Evolutionary conservation across 2,888 invertebrate genomes (phyloP), one percentile per base, ranked within the genome.

Genomic region (Sialis lutaria): DNA sequence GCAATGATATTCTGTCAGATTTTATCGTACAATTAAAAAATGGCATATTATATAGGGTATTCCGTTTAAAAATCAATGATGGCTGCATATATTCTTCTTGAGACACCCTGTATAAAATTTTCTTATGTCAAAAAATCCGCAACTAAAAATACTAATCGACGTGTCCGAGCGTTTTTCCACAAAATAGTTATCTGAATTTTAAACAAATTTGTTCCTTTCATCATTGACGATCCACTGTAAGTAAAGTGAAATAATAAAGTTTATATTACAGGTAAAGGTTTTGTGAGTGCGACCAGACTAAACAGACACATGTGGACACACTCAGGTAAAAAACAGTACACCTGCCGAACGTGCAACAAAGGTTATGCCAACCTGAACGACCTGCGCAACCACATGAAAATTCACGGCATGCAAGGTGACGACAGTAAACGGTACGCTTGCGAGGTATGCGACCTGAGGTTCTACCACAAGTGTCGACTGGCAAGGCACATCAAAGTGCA

Each of bases 401-500:
- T 59, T 45, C 51, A 48, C 22, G 56, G 55, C 13, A 50, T 50
- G 6, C 52, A 51, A 13, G 50, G 45, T 2, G 55, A 59, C 9
- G 54, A 55, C 2, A 56, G 58, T 32, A 62, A 60, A 48, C 59
- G 60, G 3, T 58, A 60, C 47, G 56, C 53, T 5, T 63, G 63
- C 51, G 50, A 52, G 35, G 47, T 54, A 13, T 63, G 63, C 49
- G 54, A 58, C 40, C 58, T 58, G 57, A 52, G 57, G 46, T 63
- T 63, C 47, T 59, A 57, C 46, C 60, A 62, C 51, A 58, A 57
- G 0, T 71, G 70, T 48, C 65, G 67, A 42, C 64, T 71, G 45
- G 53, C 64, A 1, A 70, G 66, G 54, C 74, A 74, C 56, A 55
- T 69, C 53, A 60, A 63, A 45, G 59, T 60, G 0, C 74, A 74